Percentiles rank a stretch among this genome's conserved stretches.
These are phyloP conservation scores for Romanogobio albipinnatus DNA, from an alignment of 2,113 vertebrate genomes.

Conservation along the genomic window DNA sequence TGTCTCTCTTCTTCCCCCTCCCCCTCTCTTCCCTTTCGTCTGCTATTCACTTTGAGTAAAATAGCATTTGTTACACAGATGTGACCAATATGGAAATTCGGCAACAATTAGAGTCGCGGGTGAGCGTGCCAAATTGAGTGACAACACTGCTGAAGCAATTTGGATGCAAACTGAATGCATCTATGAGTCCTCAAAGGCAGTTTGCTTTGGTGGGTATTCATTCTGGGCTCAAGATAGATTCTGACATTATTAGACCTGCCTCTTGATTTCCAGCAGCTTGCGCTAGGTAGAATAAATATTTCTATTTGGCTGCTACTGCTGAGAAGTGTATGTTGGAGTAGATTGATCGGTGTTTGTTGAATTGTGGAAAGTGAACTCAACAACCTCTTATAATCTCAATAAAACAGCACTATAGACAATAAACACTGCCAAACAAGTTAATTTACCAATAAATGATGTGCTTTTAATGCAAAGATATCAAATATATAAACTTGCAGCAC, in stretches of 20 bases:
- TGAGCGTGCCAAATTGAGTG: slow-evolving; percentile 41
- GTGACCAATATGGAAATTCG: slow-evolving; percentile 59
- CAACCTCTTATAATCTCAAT: background rate
- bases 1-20: background rate
- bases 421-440: background rate
- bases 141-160: slow-evolving; percentile 29
- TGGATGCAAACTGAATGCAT: slow-evolving; percentile 38
- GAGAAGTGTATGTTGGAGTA: background rate
- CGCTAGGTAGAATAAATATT: slow-evolving; percentile 16
- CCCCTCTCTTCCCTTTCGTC: background rate
- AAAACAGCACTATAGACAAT: background rate
- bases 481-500: background rate
- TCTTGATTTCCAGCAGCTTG: slow-evolving; percentile 29
- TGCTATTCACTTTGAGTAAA: slow-evolving; percentile 38
- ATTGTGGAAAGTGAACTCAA: background rate
- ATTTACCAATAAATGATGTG: background rate
- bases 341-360: background rate
- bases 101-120: slow-evolving; percentile 44
- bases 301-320: background rate
- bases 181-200: slow-evolving; percentile 28
- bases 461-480: background rate
- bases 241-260: slow-evolving; percentile 38
- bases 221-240: slow-evolving; percentile 41
- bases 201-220: slow-evolving; percentile 19
- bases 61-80: slow-evolving; percentile 47